Conservation (phyloP, 2,113 vertebrate species). For the Calidris pugnax region DNA sequence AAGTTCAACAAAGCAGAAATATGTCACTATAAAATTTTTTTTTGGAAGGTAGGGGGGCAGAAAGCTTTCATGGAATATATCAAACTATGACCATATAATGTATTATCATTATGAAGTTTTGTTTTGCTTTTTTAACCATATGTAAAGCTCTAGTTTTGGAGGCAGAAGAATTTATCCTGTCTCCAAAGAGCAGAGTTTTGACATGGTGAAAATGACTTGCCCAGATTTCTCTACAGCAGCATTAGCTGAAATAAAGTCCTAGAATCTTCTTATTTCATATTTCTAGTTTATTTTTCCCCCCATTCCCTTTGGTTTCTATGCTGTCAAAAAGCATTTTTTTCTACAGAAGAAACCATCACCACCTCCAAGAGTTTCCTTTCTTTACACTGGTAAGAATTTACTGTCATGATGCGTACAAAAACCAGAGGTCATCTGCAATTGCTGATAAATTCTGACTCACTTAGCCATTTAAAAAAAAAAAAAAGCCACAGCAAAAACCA, state of each 20-base stretch:
- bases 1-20: not conserved
- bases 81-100: not conserved
- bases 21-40: not conserved
- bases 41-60: not conserved
- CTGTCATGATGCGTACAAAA: not conserved
- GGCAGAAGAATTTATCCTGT: not conserved
- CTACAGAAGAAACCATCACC: not conserved
- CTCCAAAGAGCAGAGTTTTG: not conserved
- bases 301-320: not conserved
- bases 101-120: not conserved
- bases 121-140: not conserved
- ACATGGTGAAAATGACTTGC: not conserved
- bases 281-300: not conserved
- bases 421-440: not conserved
- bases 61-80: not conserved
- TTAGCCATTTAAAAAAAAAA: not conserved
- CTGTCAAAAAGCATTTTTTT: not conserved
- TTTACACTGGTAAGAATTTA: not conserved
- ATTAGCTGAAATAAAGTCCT: not conserved
- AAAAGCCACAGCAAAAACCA: not conserved
- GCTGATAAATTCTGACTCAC: not conserved
- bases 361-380: not conserved
- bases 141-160: not conserved
- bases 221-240: not conserved
- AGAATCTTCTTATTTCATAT: not conserved